phyloP scores from a whole-genome alignment of 2,888 invertebrate species.

The Punctoribates punctum region DNA sequence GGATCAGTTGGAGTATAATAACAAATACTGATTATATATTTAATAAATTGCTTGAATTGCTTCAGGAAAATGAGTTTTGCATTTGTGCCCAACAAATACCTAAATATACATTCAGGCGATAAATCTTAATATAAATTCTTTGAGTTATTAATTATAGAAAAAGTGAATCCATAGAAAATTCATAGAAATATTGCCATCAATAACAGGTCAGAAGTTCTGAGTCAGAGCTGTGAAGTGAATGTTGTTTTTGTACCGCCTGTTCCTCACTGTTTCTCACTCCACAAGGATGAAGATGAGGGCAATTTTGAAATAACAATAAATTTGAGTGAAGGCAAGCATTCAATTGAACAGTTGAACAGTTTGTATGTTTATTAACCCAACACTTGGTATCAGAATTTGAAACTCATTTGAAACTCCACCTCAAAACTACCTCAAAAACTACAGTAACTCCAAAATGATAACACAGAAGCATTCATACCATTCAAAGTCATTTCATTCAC shows the following conservation, averaged over 20 bases:
- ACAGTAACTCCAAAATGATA: constrained; percentile 8
- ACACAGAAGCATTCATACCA: not conserved
- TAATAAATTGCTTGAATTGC: constrained; percentile 15
- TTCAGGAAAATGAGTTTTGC: constrained; percentile 21
- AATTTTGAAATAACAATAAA: not conserved
- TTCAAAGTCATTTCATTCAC: not conserved
- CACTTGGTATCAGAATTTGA: not conserved
- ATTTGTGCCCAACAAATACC: not conserved
- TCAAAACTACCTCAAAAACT: constrained; percentile 6
- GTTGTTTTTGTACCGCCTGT: constrained; percentile 1
- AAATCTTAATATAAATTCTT: constrained; percentile 22
- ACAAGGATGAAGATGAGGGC: too few species aligned
- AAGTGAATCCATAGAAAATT: not conserved
- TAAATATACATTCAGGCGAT: not conserved
- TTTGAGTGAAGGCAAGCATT: not conserved
- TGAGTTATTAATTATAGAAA: constrained; percentile 20
- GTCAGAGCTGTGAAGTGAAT: not conserved
- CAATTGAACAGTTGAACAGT: not conserved
- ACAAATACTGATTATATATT: constrained; percentile 29
- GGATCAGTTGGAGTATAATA: not conserved
- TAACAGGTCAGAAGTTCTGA: not conserved
- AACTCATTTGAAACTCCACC: not conserved
- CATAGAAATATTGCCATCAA: too few species aligned
- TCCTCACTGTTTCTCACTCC: too few species aligned
- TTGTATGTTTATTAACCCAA: constrained; percentile 23